phyloP scores from a whole-genome alignment of 2,888 invertebrate species.

The Heteropelma amictum region DNA sequence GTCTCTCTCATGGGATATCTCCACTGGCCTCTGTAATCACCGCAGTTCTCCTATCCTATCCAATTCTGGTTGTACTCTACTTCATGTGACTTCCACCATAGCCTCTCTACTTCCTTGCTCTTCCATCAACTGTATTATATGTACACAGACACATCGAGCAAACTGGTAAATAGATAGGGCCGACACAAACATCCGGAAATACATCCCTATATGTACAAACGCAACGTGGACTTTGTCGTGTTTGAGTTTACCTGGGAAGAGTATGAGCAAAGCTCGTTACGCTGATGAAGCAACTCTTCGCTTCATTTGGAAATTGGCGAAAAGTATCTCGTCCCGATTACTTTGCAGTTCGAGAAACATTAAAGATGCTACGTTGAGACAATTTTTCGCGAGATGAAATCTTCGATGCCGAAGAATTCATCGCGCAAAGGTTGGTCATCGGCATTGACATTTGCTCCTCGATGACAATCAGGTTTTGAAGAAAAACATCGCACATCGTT shows the following conservation, averaged over 20 bases:
- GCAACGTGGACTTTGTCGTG: no score
- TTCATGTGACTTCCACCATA: conserved; percentile 16
- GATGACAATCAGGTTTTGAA: no score
- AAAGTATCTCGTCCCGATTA: neutral
- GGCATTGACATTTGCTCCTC: no score
- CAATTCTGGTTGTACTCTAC: conserved; percentile 70
- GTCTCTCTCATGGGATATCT: conserved; percentile 70
- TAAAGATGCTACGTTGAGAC: neutral
- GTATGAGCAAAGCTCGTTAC: neutral
- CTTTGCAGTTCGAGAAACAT: neutral
- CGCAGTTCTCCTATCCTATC: conserved; percentile 75
- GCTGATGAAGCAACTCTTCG: neutral
- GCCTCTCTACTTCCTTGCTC: conserved; percentile 34
- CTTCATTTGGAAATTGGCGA: neutral
- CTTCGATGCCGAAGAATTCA: no score
- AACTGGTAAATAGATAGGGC: conserved; percentile 7
- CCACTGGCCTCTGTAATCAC: conserved; percentile 74
- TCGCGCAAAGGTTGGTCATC: no score
- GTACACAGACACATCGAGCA: conserved; percentile 14
- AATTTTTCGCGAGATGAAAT: no score
- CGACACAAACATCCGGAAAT: conserved; percentile 43
- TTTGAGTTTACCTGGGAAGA: conserved; percentile 1
- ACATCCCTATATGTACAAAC: no score
- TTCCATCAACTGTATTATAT: conserved; percentile 33
- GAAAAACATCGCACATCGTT: no score